These are phyloP conservation scores for Chrysomallon squamiferum DNA, from an alignment of 1,140 invertebrate species.

Conservation along the genomic window DNA sequence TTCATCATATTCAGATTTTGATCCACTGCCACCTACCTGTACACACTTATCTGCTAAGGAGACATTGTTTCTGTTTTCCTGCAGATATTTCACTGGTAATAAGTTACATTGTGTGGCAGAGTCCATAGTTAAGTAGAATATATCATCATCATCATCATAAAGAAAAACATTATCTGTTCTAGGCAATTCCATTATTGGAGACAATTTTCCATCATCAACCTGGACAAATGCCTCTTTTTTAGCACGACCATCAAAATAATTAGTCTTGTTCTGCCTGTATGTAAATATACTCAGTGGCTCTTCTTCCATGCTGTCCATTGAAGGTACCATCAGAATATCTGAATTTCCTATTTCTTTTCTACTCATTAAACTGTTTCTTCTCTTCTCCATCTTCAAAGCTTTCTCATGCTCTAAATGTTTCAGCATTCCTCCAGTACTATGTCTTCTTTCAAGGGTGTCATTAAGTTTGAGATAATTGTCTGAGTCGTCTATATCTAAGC, in stretches of 20 bases:
- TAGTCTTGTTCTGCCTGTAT: no score
- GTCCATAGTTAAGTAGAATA: conserved; percentile 32
- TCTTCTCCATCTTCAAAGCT: neutral
- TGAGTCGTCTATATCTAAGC: conserved; percentile 43
- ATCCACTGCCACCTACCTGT: no score
- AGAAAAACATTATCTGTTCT: conserved; percentile 8
- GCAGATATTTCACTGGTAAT: neutral
- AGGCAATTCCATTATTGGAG: conserved; percentile 30
- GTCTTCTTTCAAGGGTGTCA: conserved; percentile 8
- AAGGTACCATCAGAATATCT: neutral
- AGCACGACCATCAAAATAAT: neutral
- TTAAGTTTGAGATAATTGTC: conserved; percentile 20
- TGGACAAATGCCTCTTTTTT: conserved; percentile 21
- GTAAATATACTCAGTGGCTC: neutral
- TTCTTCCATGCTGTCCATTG: neutral
- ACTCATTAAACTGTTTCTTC: conserved; percentile 2
- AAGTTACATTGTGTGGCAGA: conserved; percentile 29
- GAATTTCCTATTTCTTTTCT: conserved; percentile 4
- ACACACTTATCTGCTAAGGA: no score
- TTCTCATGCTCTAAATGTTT: no score
- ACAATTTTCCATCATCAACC: conserved; percentile 35
- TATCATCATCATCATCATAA: conserved; percentile 10
- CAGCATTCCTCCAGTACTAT: neutral
- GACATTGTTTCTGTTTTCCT: no score
- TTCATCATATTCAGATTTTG: no score